Evolutionary conservation across 2,113 vertebrate genomes (phyloP), one percentile per base, ranked within the genome.

Genomic region (Tragelaphus strepsiceros): DNA sequence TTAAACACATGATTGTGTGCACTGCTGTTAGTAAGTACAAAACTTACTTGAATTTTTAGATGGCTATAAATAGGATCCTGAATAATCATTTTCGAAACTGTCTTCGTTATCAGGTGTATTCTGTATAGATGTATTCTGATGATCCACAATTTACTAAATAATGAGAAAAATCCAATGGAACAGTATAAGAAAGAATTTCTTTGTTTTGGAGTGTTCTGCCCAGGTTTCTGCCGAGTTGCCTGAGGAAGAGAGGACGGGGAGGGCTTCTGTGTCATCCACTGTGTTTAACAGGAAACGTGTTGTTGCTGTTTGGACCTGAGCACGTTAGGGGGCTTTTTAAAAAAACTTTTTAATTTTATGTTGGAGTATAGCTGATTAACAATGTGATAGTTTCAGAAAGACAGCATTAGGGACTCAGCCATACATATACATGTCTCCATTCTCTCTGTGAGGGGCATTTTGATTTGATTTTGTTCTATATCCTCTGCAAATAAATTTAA

Each of bases 241-340:
- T 49, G 11, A 86, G 21, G 26, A 26, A 21, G 7, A 21, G 7
- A 26, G 91, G 21, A 13, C 12, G 9, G 39, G 53, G 90, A 11
- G 46, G 46, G 10, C 22, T 0, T 54, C 32, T 53, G 1, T 26
- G 28, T 21, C 9, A 1, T 5, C 51, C 11, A 1, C 17, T 22
- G 1, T 24, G n/a, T 35, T 30, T 59, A 77, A 13, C 1, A 10
- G 93, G 67, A 80, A 51, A 24, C 8, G 4, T 32, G 24, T 12
- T 62, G 78, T 43, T 82, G 54, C 53, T 78, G 2, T 15, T 64
- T 26, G 67, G 35, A 39, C 8, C 4, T 1, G 19, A 35, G 59
- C 51, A 3, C 2, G 11, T 15, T 15, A 10, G 58, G 49, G 46
- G 67, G 16, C 77, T n/a, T 8, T 93, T 43, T 14, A 6, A 43